Evolutionary conservation across 1,140 invertebrate species (phyloP).

Genomic region (Polypedilum vanderplanki): DNA sequence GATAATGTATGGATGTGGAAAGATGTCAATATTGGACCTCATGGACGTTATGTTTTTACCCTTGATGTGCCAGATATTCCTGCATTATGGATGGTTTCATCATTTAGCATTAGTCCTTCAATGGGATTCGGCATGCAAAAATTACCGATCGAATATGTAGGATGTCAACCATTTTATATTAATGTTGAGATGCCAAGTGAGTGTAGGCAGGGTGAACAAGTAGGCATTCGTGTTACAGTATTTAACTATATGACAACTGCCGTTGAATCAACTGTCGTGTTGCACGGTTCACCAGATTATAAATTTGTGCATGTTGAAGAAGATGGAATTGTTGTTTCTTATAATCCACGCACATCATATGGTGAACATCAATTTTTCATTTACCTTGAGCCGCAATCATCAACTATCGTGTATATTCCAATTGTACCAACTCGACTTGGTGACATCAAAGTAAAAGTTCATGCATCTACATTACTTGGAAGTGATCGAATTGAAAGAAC

Average conservation of each 20-base stretch:
- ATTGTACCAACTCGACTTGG: conserved; percentile 79
- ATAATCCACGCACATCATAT: conserved; percentile 77
- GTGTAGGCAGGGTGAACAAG: conserved; percentile 85
- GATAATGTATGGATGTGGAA: conserved; percentile 93
- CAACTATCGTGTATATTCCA: conserved; percentile 76
- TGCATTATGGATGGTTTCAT: conserved; percentile 87
- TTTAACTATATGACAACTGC: conserved; percentile 87
- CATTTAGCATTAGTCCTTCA: conserved; percentile 79
- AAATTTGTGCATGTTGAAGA: conserved; percentile 93
- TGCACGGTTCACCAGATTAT: conserved; percentile 79
- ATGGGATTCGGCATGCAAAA: conserved; percentile 80
- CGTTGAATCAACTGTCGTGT: conserved; percentile 77
- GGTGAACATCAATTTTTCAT: conserved; percentile 93
- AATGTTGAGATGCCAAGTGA: conserved; percentile 84
- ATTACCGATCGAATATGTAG: conserved; percentile 70
- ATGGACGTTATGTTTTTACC: conserved; percentile 79
- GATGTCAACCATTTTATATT: conserved; percentile 86
- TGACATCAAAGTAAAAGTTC: conserved; percentile 69
- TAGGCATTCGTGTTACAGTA: conserved; percentile 83
- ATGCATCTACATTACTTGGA: conserved; percentile 79
- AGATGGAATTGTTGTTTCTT: conserved; percentile 75
- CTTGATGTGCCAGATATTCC: conserved; percentile 77
- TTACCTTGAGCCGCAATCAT: conserved; percentile 74
- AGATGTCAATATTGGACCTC: conserved; percentile 88
- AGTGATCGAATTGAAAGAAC: conserved; percentile 65